Evolutionary conservation across 2,888 invertebrate species (phyloP).

Genomic region (Ethmia dodecea): DNA sequence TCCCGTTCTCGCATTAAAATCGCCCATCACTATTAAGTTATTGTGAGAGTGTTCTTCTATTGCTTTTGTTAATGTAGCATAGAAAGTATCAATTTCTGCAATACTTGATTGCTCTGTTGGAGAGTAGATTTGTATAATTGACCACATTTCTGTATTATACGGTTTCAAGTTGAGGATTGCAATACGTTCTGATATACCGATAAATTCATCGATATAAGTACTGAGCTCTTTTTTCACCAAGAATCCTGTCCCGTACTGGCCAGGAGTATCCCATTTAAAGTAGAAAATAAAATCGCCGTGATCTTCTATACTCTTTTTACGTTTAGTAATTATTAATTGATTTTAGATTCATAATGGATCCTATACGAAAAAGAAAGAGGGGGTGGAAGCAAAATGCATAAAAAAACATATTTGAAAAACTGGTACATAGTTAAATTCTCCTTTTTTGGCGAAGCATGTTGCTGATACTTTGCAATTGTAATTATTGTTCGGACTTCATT

Average conservation of each 20-base stretch:
- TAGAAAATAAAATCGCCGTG: constrained; percentile 19
- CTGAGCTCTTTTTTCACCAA: constrained; percentile 16
- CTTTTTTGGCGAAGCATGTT: no score
- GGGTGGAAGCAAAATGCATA: no score
- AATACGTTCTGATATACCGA: constrained; percentile 18
- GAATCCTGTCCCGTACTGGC: constrained; percentile 21
- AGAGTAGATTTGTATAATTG: constrained; percentile 8
- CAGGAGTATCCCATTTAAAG: constrained; percentile 14
- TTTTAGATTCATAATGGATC: no score
- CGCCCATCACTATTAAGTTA: neutral
- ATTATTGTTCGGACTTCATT: no score
- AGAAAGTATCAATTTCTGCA: constrained; percentile 14
- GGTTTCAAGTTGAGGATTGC: constrained; percentile 13
- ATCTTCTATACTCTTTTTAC: constrained; percentile 18
- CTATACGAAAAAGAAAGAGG: no score
- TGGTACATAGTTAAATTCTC: no score
- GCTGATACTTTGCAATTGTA: no score
- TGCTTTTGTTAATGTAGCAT: constrained; percentile 1
- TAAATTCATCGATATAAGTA: constrained; percentile 12
- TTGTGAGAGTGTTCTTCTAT: constrained; percentile 10
- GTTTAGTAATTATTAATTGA: no score
- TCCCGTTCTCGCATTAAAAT: neutral
- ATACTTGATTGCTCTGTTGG: constrained; percentile 13
- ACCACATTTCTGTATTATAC: neutral
- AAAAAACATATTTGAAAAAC: no score